These are phyloP conservation scores for Amiota communis DNA, from an alignment of 2,888 invertebrate species.

Conservation along the genomic window DNA sequence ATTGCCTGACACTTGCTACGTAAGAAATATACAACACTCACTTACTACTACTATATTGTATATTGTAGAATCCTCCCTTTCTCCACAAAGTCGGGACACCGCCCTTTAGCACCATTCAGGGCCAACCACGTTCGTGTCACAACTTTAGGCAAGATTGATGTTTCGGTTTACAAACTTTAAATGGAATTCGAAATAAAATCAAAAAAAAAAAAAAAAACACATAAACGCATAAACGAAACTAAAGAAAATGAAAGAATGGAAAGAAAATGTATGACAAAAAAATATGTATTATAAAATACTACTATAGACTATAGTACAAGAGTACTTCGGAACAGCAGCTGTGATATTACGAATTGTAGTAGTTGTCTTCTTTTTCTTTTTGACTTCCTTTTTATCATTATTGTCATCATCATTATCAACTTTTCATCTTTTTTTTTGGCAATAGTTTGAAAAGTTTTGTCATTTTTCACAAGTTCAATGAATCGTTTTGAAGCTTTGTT, in stretches of 20 bases:
- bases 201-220: conserved; percentile 10
- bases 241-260: conserved; percentile 41
- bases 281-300: conserved; percentile 21
- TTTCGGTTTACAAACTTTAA: conserved; percentile 57
- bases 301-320: neutral
- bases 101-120: conserved; percentile 17
- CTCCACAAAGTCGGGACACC: neutral
- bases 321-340: conserved; percentile 19
- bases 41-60: neutral
- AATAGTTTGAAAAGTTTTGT: conserved; percentile 19
- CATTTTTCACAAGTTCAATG: conserved; percentile 35
- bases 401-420: neutral
- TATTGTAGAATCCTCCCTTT: conserved; percentile 1
- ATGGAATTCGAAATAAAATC: conserved; percentile 52
- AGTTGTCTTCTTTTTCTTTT: neutral
- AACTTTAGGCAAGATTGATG: conserved; percentile 59
- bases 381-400: neutral
- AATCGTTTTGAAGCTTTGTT: conserved; percentile 15
- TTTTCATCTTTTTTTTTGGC: conserved; percentile 18
- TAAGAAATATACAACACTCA: conserved; percentile 2
- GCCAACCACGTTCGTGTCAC: conserved; percentile 31
- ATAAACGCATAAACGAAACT: conserved; percentile 4
- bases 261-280: neutral
- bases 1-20: conserved; percentile 64
- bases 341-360: neutral